Evolutionary conservation across 2,888 invertebrate species (phyloP).

Genomic region (Acleris laterana): DNA sequence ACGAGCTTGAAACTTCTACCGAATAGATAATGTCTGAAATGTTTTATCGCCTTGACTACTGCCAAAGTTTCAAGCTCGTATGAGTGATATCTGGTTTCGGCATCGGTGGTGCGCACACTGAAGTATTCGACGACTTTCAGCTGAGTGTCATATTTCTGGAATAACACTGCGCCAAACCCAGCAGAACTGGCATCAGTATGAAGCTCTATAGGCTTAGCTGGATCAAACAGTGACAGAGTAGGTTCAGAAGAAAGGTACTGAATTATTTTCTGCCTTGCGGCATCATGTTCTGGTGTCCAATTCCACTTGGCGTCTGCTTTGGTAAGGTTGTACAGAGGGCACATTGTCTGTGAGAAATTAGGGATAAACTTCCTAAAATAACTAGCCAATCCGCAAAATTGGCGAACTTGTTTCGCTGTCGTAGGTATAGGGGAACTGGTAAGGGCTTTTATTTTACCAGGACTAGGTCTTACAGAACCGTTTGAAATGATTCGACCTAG

Average conservation of each 20-base stretch:
- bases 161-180: conserved; percentile 35
- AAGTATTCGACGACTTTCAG: conserved; percentile 20
- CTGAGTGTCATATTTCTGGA: conserved; percentile 22
- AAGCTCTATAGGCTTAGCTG: conserved; percentile 30
- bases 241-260: conserved; percentile 28
- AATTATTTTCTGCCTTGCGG: conserved; percentile 8
- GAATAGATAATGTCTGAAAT: conserved; percentile 14
- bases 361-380: conserved; percentile 41
- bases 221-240: conserved; percentile 32
- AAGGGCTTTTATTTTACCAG: conserved; percentile 30
- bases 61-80: conserved; percentile 36
- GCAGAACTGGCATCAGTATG: conserved; percentile 39
- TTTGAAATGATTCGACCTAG: conserved; percentile 26
- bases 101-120: conserved; percentile 28
- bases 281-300: background rate
- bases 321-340: background rate
- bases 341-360: conserved; percentile 22
- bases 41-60: conserved; percentile 27
- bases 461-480: conserved; percentile 25
- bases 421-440: conserved; percentile 20
- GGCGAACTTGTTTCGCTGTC: conserved; percentile 40
- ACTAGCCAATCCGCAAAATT: conserved; percentile 41
- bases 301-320: background rate
- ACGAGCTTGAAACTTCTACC: background rate
- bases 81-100: conserved; percentile 25